Percentiles rank a stretch among this genome's conserved stretches.
These are phyloP conservation scores for Pinctada fucata DNA, from an alignment of 2,888 invertebrate species.

Conservation along the genomic window DNA sequence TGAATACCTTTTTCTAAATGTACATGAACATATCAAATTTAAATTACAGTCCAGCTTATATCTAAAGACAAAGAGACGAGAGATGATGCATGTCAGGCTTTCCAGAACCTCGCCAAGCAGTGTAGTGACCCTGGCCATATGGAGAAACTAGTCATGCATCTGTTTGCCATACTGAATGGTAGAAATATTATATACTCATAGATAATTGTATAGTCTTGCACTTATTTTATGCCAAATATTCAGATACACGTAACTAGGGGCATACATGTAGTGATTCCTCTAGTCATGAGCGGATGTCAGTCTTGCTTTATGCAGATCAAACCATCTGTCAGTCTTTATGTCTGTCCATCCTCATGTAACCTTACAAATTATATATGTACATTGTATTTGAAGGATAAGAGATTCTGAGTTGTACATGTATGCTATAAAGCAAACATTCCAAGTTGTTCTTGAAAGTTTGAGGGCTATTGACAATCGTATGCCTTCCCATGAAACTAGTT, in stretches of 20 bases:
- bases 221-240: too few species aligned
- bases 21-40: conserved; percentile 2
- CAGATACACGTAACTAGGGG: too few species aligned
- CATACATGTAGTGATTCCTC: too few species aligned
- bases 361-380: background rate
- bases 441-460: too few species aligned
- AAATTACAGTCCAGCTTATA: conserved; percentile 84
- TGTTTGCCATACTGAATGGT: conserved; percentile 88
- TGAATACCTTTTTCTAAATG: too few species aligned
- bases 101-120: conserved; percentile 84
- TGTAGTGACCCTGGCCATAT: conserved; percentile 84
- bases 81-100: conserved; percentile 85
- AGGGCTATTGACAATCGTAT: too few species aligned
- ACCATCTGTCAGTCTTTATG: background rate
- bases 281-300: too few species aligned
- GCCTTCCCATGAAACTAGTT: too few species aligned
- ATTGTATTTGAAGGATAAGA: too few species aligned
- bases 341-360: background rate
- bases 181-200: conserved; percentile 1
- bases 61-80: conserved; percentile 90
- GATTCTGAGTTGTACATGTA: too few species aligned
- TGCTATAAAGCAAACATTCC: too few species aligned
- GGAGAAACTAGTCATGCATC: conserved; percentile 82
- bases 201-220: too few species aligned
- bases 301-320: background rate